Evolutionary conservation across 2,888 invertebrate genomes (phyloP), one percentile per base, ranked within the genome.

Genomic region (Entomobrya multifasciata): DNA sequence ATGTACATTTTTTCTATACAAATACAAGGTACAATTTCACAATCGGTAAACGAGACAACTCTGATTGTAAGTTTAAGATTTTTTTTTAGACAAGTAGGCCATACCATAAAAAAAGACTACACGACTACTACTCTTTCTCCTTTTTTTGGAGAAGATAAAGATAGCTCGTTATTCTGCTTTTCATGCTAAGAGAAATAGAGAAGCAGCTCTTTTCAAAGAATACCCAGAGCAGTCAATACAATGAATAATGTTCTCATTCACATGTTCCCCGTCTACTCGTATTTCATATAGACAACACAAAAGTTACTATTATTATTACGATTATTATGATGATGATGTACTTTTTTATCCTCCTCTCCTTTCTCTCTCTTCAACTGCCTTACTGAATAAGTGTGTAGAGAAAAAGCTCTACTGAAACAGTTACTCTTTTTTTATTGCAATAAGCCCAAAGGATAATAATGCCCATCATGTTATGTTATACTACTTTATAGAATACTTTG

Each of bases 401-500:
- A n/a, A n/a, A n/a, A n/a, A n/a, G n/a, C n/a, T 17, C 17, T 55
- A 36, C 17, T 17, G 52, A 55, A 55, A 55, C 36, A 44, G 67
- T 67, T 44, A 67, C 67, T 67, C 67, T 44, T 57, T 77, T 85
- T 85, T 85, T 85, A 85, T 85, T 79, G 85, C 79, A 79, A 79
- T 85, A 85, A 85, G 85, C 79, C 62, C 49, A 49, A 52, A 67
- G 49, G 77, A 84, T 77, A 84, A n/a, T n/a, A n/a, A 78, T 86
- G 74, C 70, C 41, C 36, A 72, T 86, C 44, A 44, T 67, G 41
- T 36, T 10, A 22, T 44, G 20, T 44, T 27, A 25, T 41, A 67
- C 13, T 67, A 44, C 6, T 62, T 62, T 44, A 67, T 44, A 44
- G 67, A 41, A 41, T 44, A 67, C 67, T 41, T 41, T 22, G 22